Base-by-base conservation (phyloP, 2,113 vertebrate genomes). In the Scophthalmus maximus region DNA sequence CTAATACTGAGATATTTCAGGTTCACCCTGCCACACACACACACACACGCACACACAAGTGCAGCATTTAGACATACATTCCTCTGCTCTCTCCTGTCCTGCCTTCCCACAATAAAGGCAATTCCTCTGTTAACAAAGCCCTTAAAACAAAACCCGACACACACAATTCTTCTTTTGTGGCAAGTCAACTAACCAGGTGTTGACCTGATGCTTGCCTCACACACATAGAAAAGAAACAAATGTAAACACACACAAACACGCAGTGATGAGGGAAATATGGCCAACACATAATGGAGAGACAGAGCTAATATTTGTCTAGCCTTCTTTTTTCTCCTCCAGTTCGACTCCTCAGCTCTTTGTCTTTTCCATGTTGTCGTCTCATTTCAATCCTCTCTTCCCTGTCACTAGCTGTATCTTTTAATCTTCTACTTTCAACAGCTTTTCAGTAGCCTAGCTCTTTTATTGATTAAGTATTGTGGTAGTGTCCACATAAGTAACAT, bases 201-300 rank as follows among this genome's bases (percentile, higher is more conserved):
- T 81, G 61, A 78, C 64, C 56, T 59, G 22, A 36, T 44, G 56
- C 65, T 60, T 73, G 52, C 56, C 59, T 34, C 42, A 65, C 22
- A 52, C 59, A 63, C 27, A 70, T 11, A 67, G 34, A 69, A 29
- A 79, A 38, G 26, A 51, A 25, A 34, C 20, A 65, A 29, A 18
- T 29, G 25, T 22, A 52, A 11, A 78, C 63, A 76, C 44, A 51
- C 12, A 52, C 47, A 49, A n/a, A 36, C 23, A 49, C 62, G 66
- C 7, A 38, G 51, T 42, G 84, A 49, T 67, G 87, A 90, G 40
- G 66, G 89, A 89, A 68, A 76, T 74, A 85, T 67, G 53, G 56
- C 47, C 3, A 67, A 60, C 72, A 66, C 22, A n/a, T 46, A 38
- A 73, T 32, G 36, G 44, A 47, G 7, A 68, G 47, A 46, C 17